Evolutionary conservation across 2,113 vertebrate genomes (phyloP).

Genomic region (Mohoua ochrocephala): DNA sequence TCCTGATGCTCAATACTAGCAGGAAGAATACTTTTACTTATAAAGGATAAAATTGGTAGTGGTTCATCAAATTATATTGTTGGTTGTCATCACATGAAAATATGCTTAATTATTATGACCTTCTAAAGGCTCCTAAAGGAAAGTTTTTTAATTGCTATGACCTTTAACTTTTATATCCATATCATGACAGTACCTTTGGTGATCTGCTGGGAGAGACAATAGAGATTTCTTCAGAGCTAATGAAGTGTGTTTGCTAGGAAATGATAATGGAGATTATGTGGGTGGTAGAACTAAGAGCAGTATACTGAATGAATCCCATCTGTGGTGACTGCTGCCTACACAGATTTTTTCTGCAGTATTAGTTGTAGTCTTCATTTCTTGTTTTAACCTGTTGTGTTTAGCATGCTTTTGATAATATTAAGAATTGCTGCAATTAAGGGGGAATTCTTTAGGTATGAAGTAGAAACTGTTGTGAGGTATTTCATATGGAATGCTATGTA

Average conservation of each 20-base stretch:
- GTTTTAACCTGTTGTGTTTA: constrained; percentile 52
- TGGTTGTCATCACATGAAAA: background rate
- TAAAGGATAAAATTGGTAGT: background rate
- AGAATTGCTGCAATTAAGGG: constrained; percentile 3
- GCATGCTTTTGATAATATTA: constrained; percentile 16
- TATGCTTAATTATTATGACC: background rate
- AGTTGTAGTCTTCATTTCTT: constrained; percentile 43
- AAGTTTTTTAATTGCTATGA: background rate
- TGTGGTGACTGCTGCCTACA: constrained; percentile 41
- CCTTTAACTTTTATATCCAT: background rate
- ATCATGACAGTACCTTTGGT: background rate
- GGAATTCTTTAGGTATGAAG: constrained; percentile 10
- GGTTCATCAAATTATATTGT: background rate
- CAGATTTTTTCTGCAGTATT: constrained; percentile 20
- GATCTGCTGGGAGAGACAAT: background rate
- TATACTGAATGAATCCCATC: constrained; percentile 22
- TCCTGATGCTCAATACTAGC: background rate
- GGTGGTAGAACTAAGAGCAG: constrained; percentile 20
- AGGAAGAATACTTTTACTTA: background rate
- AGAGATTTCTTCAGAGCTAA: background rate
- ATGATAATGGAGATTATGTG: constrained; percentile 3
- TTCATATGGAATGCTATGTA: constrained; percentile 30
- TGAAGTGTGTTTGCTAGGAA: background rate
- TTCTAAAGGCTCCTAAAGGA: background rate
- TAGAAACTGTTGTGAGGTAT: background rate